Conservation (phyloP, 2,797 vertebrate genomes). For the Danionella dracula region DNA sequence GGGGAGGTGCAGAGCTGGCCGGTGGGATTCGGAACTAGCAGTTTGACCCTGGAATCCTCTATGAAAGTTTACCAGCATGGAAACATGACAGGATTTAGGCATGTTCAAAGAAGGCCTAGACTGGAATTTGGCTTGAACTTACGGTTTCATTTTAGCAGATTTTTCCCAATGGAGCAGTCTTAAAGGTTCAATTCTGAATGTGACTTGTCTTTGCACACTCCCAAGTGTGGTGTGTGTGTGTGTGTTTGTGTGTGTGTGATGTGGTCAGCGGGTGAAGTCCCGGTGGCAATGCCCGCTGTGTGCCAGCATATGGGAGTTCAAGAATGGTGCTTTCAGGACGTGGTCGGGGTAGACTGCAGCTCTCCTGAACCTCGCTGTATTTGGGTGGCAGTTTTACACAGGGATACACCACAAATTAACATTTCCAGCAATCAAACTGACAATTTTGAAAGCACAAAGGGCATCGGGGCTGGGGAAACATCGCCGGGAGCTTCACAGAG, state of each 20-base stretch:
- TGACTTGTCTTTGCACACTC: constrained; percentile 30
- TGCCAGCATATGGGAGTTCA: constrained; percentile 56
- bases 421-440: constrained; percentile 28
- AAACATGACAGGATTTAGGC: constrained; percentile 28
- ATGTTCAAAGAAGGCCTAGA: constrained; percentile 6
- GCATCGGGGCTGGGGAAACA: constrained; percentile 29
- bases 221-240: too few relatives aligned
- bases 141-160: too few relatives aligned
- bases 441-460: constrained; percentile 28
- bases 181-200: background rate
- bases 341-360: constrained; percentile 90
- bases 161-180: background rate
- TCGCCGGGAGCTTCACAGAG: constrained; percentile 26
- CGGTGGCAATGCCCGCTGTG: constrained; percentile 65
- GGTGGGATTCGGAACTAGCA: constrained; percentile 53
- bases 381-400: constrained; percentile 81
- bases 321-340: constrained; percentile 81
- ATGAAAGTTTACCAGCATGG: constrained; percentile 11
- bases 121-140: constrained; percentile 32
- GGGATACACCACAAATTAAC: constrained; percentile 40
- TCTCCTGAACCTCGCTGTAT: constrained; percentile 88
- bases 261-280: constrained; percentile 51
- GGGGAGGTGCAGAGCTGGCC: constrained; percentile 32
- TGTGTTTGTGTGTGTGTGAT: constrained; percentile 46
- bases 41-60: constrained; percentile 51